Percentiles rank a stretch among this genome's conserved stretches.
Evolutionary conservation across 2,888 invertebrate genomes (phyloP).

Genomic region (Amphimallon solstitiale): DNA sequence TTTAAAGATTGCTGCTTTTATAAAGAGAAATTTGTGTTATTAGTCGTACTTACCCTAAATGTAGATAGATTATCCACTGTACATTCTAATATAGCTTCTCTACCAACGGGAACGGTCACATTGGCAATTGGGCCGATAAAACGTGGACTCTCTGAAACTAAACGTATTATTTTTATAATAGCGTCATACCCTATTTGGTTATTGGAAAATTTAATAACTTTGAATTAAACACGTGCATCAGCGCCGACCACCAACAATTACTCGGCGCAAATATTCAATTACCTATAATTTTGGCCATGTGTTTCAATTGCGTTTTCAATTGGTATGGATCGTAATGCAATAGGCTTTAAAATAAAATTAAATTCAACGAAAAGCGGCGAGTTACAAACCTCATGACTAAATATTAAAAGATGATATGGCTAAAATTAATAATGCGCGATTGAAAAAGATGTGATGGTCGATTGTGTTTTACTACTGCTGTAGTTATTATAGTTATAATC

Average conservation of each 20-base stretch:
- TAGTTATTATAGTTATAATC: too few species aligned
- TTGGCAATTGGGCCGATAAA: constrained; percentile 85
- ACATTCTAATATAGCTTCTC: constrained; percentile 84
- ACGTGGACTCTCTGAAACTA: constrained; percentile 77
- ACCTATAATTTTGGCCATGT: constrained; percentile 5
- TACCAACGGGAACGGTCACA: constrained; percentile 83
- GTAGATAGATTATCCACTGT: constrained; percentile 83
- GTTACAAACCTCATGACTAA: not conserved
- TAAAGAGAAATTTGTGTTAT: not conserved
- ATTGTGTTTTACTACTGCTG: too few species aligned
- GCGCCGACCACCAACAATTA: not conserved
- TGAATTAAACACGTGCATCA: not conserved
- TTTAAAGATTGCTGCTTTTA: too few species aligned
- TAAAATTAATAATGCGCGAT: too few species aligned
- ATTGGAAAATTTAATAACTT: constrained; percentile 3
- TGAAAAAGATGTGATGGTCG: too few species aligned
- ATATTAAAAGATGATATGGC: not conserved
- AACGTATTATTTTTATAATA: constrained; percentile 5
- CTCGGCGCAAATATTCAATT: constrained; percentile 11
- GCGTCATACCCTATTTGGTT: too few species aligned
- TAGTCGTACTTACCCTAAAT: constrained; percentile 73
- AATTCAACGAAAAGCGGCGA: not conserved
- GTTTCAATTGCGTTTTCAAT: not conserved
- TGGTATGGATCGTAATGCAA: not conserved
- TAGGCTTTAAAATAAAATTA: constrained; percentile 1